Evolutionary conservation across 1,140 invertebrate species (phyloP).

Genomic region (Steinernema feltiae): DNA sequence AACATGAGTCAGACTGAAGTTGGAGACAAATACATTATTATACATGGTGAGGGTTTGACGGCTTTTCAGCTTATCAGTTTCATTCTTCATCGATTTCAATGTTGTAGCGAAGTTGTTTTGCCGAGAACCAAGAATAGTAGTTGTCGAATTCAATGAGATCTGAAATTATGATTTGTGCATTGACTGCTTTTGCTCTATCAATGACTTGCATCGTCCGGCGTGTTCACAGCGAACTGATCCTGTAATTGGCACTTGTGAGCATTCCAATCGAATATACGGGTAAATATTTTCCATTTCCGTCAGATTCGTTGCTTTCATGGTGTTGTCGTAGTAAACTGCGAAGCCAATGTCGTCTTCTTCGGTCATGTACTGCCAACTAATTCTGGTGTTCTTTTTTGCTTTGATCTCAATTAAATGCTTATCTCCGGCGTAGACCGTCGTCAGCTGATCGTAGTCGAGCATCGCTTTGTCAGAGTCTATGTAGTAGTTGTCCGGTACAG

Average conservation of each 20-base stretch:
- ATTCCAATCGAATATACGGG: constrained; percentile 56
- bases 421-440: constrained; percentile 56
- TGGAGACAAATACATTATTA: constrained; percentile 3
- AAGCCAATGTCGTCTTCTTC: constrained; percentile 56
- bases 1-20: not conserved
- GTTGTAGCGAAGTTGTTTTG: constrained; percentile 56
- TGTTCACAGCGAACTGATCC: constrained; percentile 50
- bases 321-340: constrained; percentile 51
- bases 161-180: no score
- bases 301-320: constrained; percentile 46
- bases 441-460: constrained; percentile 56
- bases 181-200: no score
- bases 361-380: constrained; percentile 58
- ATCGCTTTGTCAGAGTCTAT: constrained; percentile 45
- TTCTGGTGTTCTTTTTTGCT: constrained; percentile 48
- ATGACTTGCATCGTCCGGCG: constrained; percentile 51
- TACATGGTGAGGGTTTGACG: not conserved
- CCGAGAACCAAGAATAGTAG: constrained; percentile 56
- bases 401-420: constrained; percentile 56
- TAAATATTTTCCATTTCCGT: constrained; percentile 57
- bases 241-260: constrained; percentile 52
- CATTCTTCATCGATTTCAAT: constrained; percentile 54
- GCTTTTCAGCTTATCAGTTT: constrained; percentile 16
- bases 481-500: constrained; percentile 54
- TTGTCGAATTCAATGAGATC: constrained; percentile 58